Base-by-base conservation (phyloP, 30 jellyfish, hydroid and myxozoan genomes). In the Aurelia sp. region DNA sequence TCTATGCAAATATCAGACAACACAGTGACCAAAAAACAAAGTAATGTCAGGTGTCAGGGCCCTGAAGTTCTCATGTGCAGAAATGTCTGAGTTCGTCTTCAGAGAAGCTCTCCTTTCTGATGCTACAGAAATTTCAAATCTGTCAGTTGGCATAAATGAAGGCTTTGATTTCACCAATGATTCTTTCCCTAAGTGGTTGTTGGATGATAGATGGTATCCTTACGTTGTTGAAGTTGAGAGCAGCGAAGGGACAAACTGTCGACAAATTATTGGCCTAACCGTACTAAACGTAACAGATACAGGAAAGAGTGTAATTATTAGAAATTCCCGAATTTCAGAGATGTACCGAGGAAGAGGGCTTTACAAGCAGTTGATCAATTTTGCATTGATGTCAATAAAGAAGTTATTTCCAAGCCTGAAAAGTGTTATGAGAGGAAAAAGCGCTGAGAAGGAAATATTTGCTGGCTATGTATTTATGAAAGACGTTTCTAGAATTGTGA, bases 291-390 rank as follows among this genome's bases (percentile, higher is more conserved):
- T 82, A 17, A 68, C 86, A 16, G 86, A 69, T 71, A 81, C 78
- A 12, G 80, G 92, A 30, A 63, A 62, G 48, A 71, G 86, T 57
- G 92, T 70, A 0, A 57, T 61, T 40, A 80, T 82, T 5, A 64
- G 92, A 41, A 69, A 85, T 51, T 69, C 92, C 20, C 38, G 92
- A 30, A 85, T 82, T 15, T 85, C 92, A 4, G 92, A 69, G 59
- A 69, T 30, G 50, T 55, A 52, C 19, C 69, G 85, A 40, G 71
- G 85, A 4, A 73, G 19, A 19, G 85, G 85, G n/a, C 19, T 73
- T 3, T 73, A 73, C 71, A 73, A 20, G 19, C 51, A 19, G 30
- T 55, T 73, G 71, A 21, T 73, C 0, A 35, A 52, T 30, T 73
- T 4, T 73, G 71, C 85, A 4, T 4, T 73, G 80, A 69, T 22